These are phyloP conservation scores for Lochmaea capreae DNA, from an alignment of 2,888 invertebrate genomes.

Conservation along the genomic window DNA sequence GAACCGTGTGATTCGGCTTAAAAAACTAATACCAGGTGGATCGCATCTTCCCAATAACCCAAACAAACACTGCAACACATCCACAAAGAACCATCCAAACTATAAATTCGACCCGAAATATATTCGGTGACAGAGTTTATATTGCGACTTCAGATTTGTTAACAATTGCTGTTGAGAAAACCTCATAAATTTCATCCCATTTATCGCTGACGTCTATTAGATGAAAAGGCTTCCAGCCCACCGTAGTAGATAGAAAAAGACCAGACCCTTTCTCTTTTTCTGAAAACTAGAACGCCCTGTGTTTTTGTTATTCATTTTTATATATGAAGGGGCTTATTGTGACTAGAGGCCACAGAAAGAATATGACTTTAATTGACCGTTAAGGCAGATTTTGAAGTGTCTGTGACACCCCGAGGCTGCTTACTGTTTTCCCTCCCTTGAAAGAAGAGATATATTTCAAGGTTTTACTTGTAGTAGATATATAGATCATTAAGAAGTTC, in stretches of 20 bases:
- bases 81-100: not conserved
- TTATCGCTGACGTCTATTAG: constrained; percentile 58
- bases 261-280: constrained; percentile 40
- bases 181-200: constrained; percentile 52
- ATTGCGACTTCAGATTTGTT: constrained; percentile 50
- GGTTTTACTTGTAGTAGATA: constrained; percentile 26
- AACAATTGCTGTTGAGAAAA: constrained; percentile 50
- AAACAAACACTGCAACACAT: constrained; percentile 29
- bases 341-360: constrained; percentile 56
- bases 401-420: constrained; percentile 50
- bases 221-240: constrained; percentile 48
- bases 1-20: constrained; percentile 59
- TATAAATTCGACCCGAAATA: constrained; percentile 12
- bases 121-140: constrained; percentile 53
- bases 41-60: constrained; percentile 52
- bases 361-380: constrained; percentile 62
- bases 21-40: constrained; percentile 57
- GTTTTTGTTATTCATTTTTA: constrained; percentile 46
- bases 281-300: constrained; percentile 48
- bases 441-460: constrained; percentile 46
- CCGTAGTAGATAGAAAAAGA: constrained; percentile 46
- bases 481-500: constrained; percentile 32
- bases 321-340: constrained; percentile 56
- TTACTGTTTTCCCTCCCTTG: constrained; percentile 47
- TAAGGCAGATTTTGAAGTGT: constrained; percentile 54